Base-by-base conservation (phyloP, 2,113 vertebrate genomes). In the Trichomycterus rosablanca region DNA sequence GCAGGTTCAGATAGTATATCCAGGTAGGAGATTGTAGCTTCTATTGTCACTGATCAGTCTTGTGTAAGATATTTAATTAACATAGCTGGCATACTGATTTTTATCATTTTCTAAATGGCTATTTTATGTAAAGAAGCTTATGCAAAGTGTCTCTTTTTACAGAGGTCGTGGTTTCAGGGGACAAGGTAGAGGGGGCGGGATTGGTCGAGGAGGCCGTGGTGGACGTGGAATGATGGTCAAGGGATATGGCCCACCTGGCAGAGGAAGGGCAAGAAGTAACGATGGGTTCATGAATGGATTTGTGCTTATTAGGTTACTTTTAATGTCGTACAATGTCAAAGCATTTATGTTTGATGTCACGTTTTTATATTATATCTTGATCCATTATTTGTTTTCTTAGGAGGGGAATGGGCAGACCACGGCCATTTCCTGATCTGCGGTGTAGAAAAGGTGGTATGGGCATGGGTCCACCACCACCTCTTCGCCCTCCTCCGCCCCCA, bases 391-490 rank as follows among this genome's bases (percentile, higher is more conserved):
- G 10, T 10, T 10, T 10, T 34, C 1, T n/a, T n/a, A n/a, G n/a
- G n/a, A n/a, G n/a, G 76, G 87, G 81, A 64, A 76, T 87, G 72
- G 82, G 83, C 9, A 82, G 83, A 69, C 10, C n/a, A n/a, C n/a
- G n/a, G n/a, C n/a, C n/a, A n/a, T n/a, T n/a, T n/a, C n/a, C n/a
- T n/a, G n/a, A n/a, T n/a, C n/a, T n/a, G n/a, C n/a, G n/a, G n/a
- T n/a, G n/a, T n/a, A n/a, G n/a, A n/a, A n/a, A n/a, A n/a, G n/a
- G n/a, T n/a, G n/a, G n/a, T n/a, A n/a, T n/a, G n/a, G n/a, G n/a
- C n/a, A n/a, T n/a, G n/a, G n/a, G n/a, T n/a, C n/a, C n/a, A n/a
- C n/a, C n/a, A n/a, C n/a, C n/a, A n/a, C n/a, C n/a, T n/a, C n/a
- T n/a, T n/a, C n/a, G n/a, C n/a, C n/a, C n/a, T n/a, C n/a, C n/a